Conservation (phyloP, 2,888 invertebrate species). For the Limnephilus rhombicus region DNA sequence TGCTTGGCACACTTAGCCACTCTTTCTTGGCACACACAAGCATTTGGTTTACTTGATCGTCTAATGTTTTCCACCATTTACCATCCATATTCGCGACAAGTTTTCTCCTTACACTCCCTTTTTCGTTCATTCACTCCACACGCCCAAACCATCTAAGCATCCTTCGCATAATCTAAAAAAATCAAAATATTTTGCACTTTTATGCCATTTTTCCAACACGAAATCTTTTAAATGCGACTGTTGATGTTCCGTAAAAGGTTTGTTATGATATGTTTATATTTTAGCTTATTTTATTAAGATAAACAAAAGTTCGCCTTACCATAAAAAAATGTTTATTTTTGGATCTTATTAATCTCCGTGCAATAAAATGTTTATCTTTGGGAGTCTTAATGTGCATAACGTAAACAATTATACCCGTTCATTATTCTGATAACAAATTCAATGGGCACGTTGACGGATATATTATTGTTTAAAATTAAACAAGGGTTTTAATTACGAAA, state of each 20-base stretch:
- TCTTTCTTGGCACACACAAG: too few species aligned
- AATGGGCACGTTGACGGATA: not conserved
- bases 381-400: constrained; percentile 13
- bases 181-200: too few species aligned
- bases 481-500: not conserved
- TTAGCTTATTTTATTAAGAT: not conserved
- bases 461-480: not conserved
- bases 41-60: too few species aligned
- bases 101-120: too few species aligned
- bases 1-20: too few species aligned
- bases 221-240: not conserved
- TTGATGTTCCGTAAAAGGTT: not conserved
- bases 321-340: not conserved
- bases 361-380: not conserved
- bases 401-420: constrained; percentile 25
- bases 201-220: not conserved
- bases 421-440: not conserved
- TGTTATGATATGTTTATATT: not conserved
- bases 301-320: not conserved
- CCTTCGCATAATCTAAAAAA: too few species aligned
- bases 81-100: too few species aligned
- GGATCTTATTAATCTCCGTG: not conserved
- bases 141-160: too few species aligned
- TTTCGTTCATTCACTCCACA: too few species aligned
- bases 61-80: too few species aligned